Evolutionary conservation across 2,797 vertebrate species (phyloP).

Genomic region (Enteromius afrohamiltoni): DNA sequence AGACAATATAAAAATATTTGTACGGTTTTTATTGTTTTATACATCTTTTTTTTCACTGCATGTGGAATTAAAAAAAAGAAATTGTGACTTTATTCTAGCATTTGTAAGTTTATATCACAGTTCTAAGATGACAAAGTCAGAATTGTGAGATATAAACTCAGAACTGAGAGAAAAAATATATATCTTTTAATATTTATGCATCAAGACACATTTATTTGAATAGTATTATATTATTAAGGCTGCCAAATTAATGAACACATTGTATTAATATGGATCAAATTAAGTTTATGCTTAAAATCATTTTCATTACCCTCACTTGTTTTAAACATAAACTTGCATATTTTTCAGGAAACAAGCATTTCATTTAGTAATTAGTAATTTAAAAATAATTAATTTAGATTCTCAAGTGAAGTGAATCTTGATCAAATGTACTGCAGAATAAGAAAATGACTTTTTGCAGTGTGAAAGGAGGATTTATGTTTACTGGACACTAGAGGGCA

Average conservation of each 20-base stretch:
- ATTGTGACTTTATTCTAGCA: not conserved
- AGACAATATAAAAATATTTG: not conserved
- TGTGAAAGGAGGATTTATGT: not conserved
- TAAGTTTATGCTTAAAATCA: not conserved
- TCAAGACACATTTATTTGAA: not conserved
- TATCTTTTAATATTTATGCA: too few relatives aligned
- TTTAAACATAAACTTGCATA: not conserved
- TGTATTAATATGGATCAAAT: not conserved
- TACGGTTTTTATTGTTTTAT: too few relatives aligned
- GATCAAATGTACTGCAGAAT: not conserved
- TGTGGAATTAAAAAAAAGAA: not conserved
- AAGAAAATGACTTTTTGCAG: not conserved
- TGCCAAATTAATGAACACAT: not conserved
- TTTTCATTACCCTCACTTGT: not conserved
- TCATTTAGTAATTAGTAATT: not conserved
- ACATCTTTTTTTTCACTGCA: not conserved
- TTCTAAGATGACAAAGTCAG: not conserved
- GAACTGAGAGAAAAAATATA: too few relatives aligned
- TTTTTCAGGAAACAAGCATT: not conserved
- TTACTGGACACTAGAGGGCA: constrained; percentile 39
- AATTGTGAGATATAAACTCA: not conserved
- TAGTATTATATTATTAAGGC: too few relatives aligned
- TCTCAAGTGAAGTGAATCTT: not conserved
- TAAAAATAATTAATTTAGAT: not conserved
- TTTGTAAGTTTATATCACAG: not conserved